Evolutionary conservation across 2,113 vertebrate genomes (phyloP).

Genomic region (Microcebus griseorufus): DNA sequence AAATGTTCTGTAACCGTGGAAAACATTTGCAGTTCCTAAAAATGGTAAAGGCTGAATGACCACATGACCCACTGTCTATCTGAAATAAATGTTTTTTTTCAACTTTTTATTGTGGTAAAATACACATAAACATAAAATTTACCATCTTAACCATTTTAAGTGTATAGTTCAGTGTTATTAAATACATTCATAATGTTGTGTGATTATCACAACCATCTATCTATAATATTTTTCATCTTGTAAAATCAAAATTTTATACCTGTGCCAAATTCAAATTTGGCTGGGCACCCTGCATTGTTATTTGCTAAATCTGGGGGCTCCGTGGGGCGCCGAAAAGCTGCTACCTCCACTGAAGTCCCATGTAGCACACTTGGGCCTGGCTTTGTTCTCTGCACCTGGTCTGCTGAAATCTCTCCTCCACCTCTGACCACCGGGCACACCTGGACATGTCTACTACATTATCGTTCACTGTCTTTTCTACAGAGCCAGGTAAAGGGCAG

Average conservation of each 20-base stretch:
- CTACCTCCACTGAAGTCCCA: not conserved
- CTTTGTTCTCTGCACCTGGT: not conserved
- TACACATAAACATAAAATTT: too few species aligned
- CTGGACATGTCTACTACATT: too few species aligned
- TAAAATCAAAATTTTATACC: not conserved
- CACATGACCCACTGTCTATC: not conserved
- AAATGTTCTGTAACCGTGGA: too few species aligned
- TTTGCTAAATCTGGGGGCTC: not conserved
- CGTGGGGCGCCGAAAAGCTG: not conserved
- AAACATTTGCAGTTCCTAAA: too few species aligned
- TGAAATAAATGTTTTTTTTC: not conserved
- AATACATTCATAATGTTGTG: not conserved
- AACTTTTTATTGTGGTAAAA: not conserved
- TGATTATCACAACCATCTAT: too few species aligned
- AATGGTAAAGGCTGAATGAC: too few species aligned
- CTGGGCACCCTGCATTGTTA: too few species aligned
- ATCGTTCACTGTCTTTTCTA: not conserved
- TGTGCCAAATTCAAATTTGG: not conserved
- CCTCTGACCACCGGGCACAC: accelerated
- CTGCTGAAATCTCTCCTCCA: not conserved
- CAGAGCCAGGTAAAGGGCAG: not conserved
- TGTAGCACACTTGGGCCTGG: accelerated
- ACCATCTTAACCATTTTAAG: not conserved
- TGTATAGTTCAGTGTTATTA: not conserved
- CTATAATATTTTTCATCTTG: not conserved